Evolutionary conservation across 2,113 vertebrate genomes (phyloP).

Genomic region (Bubo blakistoni): DNA sequence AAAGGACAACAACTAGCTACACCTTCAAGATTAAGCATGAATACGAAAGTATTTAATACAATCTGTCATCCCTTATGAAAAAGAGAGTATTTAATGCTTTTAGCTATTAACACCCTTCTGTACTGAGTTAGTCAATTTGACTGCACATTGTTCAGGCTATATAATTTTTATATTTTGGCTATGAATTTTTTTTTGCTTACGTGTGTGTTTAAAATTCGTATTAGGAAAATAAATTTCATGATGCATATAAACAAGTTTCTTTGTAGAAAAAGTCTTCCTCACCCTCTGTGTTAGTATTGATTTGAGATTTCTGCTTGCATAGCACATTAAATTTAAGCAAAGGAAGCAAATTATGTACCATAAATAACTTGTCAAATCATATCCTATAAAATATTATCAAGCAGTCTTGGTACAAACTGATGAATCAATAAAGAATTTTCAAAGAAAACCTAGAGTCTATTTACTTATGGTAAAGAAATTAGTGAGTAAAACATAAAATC

Average conservation of each 20-base stretch:
- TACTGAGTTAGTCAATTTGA: neutral
- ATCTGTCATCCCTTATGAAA: neutral
- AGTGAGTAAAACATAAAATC: neutral
- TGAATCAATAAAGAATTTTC: neutral
- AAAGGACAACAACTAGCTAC: neutral
- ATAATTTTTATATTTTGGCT: neutral
- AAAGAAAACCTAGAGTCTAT: neutral
- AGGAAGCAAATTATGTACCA: neutral
- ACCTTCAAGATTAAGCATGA: neutral
- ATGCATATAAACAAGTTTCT: neutral
- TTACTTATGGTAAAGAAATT: neutral
- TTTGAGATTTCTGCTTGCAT: slow-evolving; percentile 22
- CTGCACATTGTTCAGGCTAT: neutral
- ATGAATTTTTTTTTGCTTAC: neutral
- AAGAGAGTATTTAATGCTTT: neutral
- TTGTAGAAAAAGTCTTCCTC: neutral
- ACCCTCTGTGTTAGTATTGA: neutral
- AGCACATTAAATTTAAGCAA: slow-evolving; percentile 10
- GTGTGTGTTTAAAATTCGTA: neutral
- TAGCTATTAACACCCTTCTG: neutral
- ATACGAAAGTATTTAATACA: neutral
- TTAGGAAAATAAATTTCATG: neutral
- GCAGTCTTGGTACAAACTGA: neutral
- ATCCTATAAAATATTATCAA: neutral
- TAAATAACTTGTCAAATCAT: slow-evolving; percentile 35